Conservation (phyloP, 2,113 vertebrate genomes). For the Arenaria interpres region DNA sequence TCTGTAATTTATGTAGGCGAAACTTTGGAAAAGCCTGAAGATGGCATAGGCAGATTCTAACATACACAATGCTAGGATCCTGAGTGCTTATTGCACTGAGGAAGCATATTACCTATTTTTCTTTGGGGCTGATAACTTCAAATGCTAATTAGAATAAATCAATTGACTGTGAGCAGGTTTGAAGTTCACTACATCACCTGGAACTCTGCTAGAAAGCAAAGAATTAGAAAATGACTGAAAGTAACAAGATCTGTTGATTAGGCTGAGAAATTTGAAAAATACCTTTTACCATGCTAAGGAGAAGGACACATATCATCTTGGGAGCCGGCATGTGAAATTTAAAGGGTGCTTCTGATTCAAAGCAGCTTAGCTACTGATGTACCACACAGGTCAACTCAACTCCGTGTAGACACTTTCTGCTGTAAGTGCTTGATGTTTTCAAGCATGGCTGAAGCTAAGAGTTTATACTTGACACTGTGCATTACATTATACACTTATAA, state of each 20-base stretch:
- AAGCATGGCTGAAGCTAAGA: neutral
- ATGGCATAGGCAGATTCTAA: neutral
- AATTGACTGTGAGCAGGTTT: neutral
- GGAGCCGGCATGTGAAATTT: neutral
- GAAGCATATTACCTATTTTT: neutral
- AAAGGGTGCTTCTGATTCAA: neutral
- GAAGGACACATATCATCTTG: neutral
- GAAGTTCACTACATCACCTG: neutral
- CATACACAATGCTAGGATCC: neutral
- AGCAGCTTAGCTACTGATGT: neutral
- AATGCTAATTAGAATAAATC: neutral
- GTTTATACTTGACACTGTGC: neutral
- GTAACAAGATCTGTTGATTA: neutral
- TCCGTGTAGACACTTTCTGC: neutral
- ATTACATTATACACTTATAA: neutral
- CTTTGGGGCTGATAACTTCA: neutral
- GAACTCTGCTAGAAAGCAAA: neutral
- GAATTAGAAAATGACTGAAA: neutral
- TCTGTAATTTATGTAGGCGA: neutral
- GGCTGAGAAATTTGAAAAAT: neutral
- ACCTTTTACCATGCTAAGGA: neutral
- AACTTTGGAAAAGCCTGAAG: neutral
- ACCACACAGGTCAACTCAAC: neutral
- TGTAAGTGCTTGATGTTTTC: neutral
- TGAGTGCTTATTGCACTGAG: neutral